Conservation (phyloP, 2,113 vertebrate species). For the Danio rerio region DNA sequence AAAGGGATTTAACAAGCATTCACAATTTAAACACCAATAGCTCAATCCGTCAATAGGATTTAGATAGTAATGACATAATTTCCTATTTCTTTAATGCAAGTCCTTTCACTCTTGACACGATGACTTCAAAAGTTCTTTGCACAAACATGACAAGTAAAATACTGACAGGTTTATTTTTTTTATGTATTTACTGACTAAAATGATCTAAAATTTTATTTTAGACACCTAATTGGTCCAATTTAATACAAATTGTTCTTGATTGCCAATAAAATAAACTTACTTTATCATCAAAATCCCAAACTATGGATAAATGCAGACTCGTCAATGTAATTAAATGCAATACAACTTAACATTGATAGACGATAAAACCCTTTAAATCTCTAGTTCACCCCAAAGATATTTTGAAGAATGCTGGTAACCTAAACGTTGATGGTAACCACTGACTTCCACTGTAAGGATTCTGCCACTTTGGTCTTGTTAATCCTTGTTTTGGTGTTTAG, state of each 20-base stretch:
- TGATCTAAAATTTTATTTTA: neutral
- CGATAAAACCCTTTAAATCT: no score
- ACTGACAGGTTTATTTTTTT: neutral
- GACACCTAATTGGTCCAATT: neutral
- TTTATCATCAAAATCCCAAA: neutral
- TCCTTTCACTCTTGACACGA: neutral
- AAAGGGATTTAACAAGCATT: slow-evolving; percentile 7
- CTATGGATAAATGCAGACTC: neutral
- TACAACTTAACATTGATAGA: no score
- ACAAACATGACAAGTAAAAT: neutral
- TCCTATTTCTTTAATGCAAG: slow-evolving; percentile 11
- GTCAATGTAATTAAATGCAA: no score
- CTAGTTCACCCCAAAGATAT: no score
- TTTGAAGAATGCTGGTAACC: no score
- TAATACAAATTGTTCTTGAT: neutral
- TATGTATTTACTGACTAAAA: neutral
- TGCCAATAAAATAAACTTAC: neutral
- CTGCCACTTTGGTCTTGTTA: no score
- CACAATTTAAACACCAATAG: slow-evolving; percentile 1
- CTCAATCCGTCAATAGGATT: slow-evolving; percentile 12
- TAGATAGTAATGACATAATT: neutral
- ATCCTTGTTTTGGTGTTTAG: no score
- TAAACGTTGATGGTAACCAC: no score
- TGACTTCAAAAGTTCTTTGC: neutral
- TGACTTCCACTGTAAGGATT: no score